Evolutionary conservation across 2,113 vertebrate genomes (phyloP).

Genomic region (Pristiophorus japonicus): DNA sequence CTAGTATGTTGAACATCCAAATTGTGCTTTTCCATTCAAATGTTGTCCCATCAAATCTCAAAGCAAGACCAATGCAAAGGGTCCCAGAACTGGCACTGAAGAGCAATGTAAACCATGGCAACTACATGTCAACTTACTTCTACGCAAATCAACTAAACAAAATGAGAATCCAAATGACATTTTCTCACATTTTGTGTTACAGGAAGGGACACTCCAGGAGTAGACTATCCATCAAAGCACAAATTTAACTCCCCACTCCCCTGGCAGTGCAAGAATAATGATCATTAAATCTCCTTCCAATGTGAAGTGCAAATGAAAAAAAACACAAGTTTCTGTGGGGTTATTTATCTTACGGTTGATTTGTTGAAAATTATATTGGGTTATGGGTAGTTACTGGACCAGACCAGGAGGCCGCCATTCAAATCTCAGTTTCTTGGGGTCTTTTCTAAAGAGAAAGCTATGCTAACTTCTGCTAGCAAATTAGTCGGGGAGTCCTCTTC

Average conservation of each 20-base stretch:
- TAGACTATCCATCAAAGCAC: neutral
- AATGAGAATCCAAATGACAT: neutral
- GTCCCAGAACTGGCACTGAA: neutral
- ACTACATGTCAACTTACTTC: neutral
- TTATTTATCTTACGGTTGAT: neutral
- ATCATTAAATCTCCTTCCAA: neutral
- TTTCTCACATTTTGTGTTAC: neutral
- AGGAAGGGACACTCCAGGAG: neutral
- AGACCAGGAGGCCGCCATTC: neutral
- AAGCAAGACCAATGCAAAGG: neutral
- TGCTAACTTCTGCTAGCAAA: neutral
- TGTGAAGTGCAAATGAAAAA: neutral
- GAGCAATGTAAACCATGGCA: neutral
- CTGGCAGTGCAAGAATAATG: neutral
- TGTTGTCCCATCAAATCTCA: neutral
- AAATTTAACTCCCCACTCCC: neutral
- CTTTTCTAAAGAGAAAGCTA: neutral
- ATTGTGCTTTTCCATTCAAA: neutral
- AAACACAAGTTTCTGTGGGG: neutral
- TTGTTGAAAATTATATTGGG: neutral
- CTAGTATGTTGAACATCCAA: neutral
- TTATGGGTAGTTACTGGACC: neutral
- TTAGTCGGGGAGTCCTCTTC: neutral
- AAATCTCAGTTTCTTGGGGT: neutral
- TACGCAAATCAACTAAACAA: constrained; percentile 1